Conservation (phyloP, 1,140 invertebrate genomes). For the Formica exsecta region DNA sequence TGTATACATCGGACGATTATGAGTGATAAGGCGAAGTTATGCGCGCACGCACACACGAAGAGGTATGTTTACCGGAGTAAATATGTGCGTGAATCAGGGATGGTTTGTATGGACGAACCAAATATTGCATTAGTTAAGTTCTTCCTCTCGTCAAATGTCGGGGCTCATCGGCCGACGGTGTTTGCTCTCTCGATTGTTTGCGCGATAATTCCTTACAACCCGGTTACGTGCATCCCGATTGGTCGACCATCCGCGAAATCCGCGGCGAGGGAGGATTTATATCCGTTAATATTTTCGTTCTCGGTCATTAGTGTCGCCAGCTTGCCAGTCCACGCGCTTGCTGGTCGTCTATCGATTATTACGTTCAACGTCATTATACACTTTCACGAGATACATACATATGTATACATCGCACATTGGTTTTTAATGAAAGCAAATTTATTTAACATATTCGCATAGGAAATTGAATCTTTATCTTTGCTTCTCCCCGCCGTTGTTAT, state of each 20-base stretch:
- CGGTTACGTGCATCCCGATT: background rate
- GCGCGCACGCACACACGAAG: conserved; percentile 6
- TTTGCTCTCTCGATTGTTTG: conserved; percentile 55
- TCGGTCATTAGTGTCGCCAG: conserved; percentile 30
- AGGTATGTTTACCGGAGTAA: conserved; percentile 60
- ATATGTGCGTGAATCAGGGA: conserved; percentile 51
- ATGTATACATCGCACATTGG: conserved; percentile 5
- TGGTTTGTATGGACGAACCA: conserved; percentile 47
- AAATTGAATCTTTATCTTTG: conserved; percentile 48
- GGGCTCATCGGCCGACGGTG: conserved; percentile 18
- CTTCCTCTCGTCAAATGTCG: conserved; percentile 62
- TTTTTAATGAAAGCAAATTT: conserved; percentile 44
- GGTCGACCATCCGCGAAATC: background rate
- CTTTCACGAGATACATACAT: background rate
- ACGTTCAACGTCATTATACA: conserved; percentile 34
- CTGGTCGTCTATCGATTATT: conserved; percentile 45
- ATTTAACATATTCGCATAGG: conserved; percentile 47
- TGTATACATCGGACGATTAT: conserved; percentile 52
- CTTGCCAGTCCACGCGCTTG: background rate
- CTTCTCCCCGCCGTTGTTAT: conserved; percentile 29
- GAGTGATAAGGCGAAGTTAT: conserved; percentile 73
- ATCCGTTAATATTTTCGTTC: conserved; percentile 44
- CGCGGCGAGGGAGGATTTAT: conserved; percentile 18
- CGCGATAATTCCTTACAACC: conserved; percentile 66
- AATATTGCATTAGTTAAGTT: conserved; percentile 73